These are phyloP conservation scores for Odocoileus virginianus DNA, from an alignment of 2,113 vertebrate genomes.

Conservation along the genomic window DNA sequence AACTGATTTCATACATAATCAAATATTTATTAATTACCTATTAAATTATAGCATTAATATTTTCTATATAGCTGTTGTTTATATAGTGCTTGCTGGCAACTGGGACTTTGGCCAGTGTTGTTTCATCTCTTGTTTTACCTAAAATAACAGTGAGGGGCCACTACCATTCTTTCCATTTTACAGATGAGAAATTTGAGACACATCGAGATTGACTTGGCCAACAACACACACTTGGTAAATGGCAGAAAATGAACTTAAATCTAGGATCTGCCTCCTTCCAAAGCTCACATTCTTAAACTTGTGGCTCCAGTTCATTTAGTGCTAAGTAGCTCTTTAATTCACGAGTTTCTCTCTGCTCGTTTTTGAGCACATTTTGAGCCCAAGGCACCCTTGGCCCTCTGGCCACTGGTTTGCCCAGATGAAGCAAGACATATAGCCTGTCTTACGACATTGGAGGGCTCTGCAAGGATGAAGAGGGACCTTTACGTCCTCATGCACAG, in stretches of 20 bases:
- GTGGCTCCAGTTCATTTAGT: neutral
- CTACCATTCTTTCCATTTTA: neutral
- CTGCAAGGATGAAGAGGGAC: neutral
- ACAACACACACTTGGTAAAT: neutral
- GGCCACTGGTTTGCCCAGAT: neutral
- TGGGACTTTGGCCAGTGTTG: neutral
- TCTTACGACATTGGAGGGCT: neutral
- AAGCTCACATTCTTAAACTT: neutral
- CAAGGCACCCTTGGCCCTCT: neutral
- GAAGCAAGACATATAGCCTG: neutral
- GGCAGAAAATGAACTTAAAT: neutral
- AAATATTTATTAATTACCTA: neutral
- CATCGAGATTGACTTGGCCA: neutral
- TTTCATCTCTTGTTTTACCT: neutral
- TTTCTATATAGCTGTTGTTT: neutral
- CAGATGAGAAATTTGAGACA: neutral
- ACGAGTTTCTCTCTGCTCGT: neutral
- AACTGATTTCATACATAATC: neutral
- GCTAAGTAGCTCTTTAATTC: neutral
- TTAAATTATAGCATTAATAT: neutral
- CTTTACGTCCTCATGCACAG: neutral
- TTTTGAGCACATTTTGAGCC: neutral
- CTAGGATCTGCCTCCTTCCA: neutral
- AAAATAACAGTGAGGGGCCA: neutral
- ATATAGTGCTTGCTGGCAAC: neutral